Base-by-base conservation (phyloP, 2,888 invertebrate genomes). In the Mimumesa dahlbomi region DNA sequence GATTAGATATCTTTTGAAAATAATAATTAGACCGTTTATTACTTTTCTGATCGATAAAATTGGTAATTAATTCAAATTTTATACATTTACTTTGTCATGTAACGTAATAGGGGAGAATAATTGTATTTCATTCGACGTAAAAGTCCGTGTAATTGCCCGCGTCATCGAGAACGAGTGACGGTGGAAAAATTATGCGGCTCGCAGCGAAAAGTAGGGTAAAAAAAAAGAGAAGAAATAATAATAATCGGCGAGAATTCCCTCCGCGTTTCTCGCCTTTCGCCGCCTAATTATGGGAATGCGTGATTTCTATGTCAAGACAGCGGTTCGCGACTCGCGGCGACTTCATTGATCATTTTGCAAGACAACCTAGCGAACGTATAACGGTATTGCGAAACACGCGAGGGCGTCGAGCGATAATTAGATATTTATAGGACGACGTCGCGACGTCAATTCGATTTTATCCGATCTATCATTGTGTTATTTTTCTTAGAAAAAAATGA, bases 401-500 rank as follows among this genome's bases (percentile, higher is more conserved):
- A 54, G 59, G 73, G 73, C 68, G 72, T 57, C 54, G 52, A 61
- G 36, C 58, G 50, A 65, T 63, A 75, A 78, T 75, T 75, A 65
- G 56, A 69, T 78, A 78, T 75, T 77, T 75, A 72, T 78, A 57
- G 59, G 52, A 56, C 72, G 45, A 11, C 46, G 38, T 53, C 45
- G 53, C 68, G 46, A 4, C 16, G 13, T 0, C n/a, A 0, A 11
- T 11, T 45, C 5, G 5, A 9, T 38, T 5, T 64, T 64, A 64
- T 48, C 43, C 36, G 13, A 18, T 49, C 59, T 76, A 7, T 25
- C 7, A 25, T 25, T 25, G n/a, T 25, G 25, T 73, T 74, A 56
- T 13, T 21, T 11, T 19, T n/a, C 1, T 13, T 13, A 11, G 38
- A 38, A 16, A 38, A 9, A 14, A 16, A 3, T 7, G 42, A 42